Percentiles rank a stretch among this genome's conserved stretches.
Conservation (phyloP, 1,140 invertebrate genomes). For the Trypoxylus dichotomus region DNA sequence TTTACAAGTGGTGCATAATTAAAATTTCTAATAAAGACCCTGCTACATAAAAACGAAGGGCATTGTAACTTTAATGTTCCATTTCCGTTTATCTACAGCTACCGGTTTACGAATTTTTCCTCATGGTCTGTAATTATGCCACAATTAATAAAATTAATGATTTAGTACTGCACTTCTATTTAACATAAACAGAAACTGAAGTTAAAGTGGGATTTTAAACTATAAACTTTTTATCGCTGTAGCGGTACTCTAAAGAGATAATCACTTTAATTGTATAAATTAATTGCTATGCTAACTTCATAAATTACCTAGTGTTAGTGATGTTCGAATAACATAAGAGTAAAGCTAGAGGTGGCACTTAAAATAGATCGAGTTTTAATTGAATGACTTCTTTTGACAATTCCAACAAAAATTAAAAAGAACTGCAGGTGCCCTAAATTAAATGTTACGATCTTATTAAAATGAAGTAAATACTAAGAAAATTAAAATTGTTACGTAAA, state of each 20-base stretch:
- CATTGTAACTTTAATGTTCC: background rate
- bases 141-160: conserved; percentile 8
- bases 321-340: background rate
- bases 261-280: background rate
- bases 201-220: background rate
- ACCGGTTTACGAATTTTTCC: background rate
- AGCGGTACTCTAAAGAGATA: background rate
- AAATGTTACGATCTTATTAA: too few relatives aligned
- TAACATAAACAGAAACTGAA: background rate
- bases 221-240: background rate
- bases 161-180: background rate
- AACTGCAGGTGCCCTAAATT: too few relatives aligned
- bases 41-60: background rate
- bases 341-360: background rate
- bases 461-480: too few relatives aligned
- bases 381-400: background rate
- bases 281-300: background rate
- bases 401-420: background rate
- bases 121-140: background rate
- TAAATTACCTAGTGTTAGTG: background rate
- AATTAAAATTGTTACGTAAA: too few relatives aligned
- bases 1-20: background rate
- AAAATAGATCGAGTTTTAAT: background rate
- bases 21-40: background rate
- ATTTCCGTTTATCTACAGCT: background rate